Conservation (phyloP, 2,113 vertebrate genomes). For the Leucosticte australis region DNA sequence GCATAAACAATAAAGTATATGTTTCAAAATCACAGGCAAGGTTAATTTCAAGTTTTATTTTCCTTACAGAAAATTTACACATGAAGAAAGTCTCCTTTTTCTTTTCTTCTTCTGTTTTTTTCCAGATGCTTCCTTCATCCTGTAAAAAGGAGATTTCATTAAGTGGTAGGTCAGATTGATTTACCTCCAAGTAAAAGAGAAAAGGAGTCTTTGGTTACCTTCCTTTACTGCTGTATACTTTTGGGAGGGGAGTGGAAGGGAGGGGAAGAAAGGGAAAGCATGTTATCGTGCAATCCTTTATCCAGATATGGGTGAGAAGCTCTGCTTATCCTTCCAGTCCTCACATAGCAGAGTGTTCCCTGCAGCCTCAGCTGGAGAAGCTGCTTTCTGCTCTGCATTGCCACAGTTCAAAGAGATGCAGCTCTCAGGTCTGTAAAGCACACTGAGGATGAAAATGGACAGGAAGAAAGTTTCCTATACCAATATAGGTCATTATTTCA, state of each 20-base stretch:
- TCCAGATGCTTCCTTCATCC: neutral
- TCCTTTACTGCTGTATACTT: neutral
- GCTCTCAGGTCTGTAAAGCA: neutral
- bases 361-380: conserved; percentile 6
- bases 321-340: neutral
- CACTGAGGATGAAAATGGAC: neutral
- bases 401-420: neutral
- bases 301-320: neutral
- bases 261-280: neutral
- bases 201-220: neutral
- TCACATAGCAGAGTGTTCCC: neutral
- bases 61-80: neutral
- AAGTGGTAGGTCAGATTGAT: neutral
- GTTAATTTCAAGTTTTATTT: neutral
- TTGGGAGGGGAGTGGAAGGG: neutral
- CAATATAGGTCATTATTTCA: conserved; percentile 11
- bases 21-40: neutral
- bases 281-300: neutral
- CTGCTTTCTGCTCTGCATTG: conserved; percentile 7
- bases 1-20: neutral
- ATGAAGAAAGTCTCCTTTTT: neutral
- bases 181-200: neutral
- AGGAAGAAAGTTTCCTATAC: neutral
- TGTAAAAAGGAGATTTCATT: neutral
- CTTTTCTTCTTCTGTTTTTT: neutral